These are phyloP conservation scores for Aurelia sp. DNA, from an alignment of 30 jellyfish, hydroid and myxozoan genomes.

Conservation along the genomic window DNA sequence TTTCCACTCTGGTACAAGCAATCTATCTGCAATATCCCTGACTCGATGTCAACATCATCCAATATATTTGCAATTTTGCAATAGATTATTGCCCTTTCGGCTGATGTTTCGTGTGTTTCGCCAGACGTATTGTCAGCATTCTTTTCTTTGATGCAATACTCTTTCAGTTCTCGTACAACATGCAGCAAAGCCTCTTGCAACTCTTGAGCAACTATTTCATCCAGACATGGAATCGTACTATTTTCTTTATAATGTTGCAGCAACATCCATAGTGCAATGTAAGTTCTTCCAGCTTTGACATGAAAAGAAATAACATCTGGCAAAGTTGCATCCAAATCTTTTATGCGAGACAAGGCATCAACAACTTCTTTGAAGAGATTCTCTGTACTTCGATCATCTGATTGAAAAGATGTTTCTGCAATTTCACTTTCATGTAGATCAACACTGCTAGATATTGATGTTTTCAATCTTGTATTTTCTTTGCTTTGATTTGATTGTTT, in stretches of 20 bases:
- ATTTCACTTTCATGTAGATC: constrained; percentile 19
- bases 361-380: constrained; percentile 28
- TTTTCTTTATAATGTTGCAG: constrained; percentile 18
- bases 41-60: constrained; percentile 15
- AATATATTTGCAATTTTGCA: constrained; percentile 39
- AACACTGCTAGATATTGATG: constrained; percentile 1
- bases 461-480: background rate
- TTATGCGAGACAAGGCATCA: constrained; percentile 1
- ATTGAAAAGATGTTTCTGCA: constrained; percentile 17
- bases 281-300: constrained; percentile 43
- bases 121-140: background rate
- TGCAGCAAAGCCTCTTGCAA: constrained; percentile 42
- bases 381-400: background rate
- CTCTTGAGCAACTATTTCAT: background rate
- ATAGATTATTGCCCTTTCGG: constrained; percentile 43
- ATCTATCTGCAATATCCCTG: constrained; percentile 31
- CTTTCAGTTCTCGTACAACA: constrained; percentile 20
- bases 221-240: constrained; percentile 23
- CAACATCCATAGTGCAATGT: constrained; percentile 58
- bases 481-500: background rate
- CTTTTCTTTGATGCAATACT: constrained; percentile 7
- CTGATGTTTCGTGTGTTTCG: background rate
- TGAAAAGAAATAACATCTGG: constrained; percentile 22
- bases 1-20: constrained; percentile 33
- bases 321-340: constrained; percentile 15